phyloP scores from a whole-genome alignment of 2,113 vertebrate genomes.

The Phrynocephalus versicolor region DNA sequence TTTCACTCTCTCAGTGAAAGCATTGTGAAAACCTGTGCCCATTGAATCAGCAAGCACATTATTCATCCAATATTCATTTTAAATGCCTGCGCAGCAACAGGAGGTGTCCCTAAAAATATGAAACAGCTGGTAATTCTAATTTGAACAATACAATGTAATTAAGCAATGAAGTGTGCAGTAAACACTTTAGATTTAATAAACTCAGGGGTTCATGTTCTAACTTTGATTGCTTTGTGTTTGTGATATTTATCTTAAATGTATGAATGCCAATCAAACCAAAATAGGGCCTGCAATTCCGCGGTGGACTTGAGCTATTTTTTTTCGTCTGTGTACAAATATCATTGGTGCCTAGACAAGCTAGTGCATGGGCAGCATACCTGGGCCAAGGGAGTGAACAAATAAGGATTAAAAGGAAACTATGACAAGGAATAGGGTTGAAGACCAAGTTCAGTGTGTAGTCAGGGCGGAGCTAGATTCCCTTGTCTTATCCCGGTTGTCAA shows the following conservation, averaged over 20 bases:
- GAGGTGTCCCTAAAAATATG: conserved; percentile 15
- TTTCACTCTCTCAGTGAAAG: not conserved
- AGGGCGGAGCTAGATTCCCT: not conserved
- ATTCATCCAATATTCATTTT: not conserved
- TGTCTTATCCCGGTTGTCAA: not conserved
- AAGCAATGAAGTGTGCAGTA: conserved; percentile 65
- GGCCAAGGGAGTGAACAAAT: not conserved
- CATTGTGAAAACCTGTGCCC: not conserved
- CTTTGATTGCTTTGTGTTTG: conserved; percentile 56
- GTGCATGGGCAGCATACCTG: not conserved
- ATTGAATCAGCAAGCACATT: not conserved
- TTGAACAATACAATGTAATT: conserved; percentile 68
- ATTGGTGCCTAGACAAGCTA: not conserved
- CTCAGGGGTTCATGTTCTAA: conserved; percentile 63
- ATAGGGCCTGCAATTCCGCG: conserved; percentile 28
- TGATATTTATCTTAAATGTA: conserved; percentile 63
- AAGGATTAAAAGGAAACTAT: not conserved
- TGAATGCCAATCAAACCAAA: conserved; percentile 53
- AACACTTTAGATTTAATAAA: conserved; percentile 66
- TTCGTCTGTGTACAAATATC: not conserved
- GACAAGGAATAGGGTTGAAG: not conserved
- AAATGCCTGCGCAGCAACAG: not conserved
- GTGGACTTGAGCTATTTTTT: not conserved
- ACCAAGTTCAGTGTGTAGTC: not conserved
- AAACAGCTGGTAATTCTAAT: conserved; percentile 26